Evolutionary conservation across 2,113 vertebrate genomes (phyloP).

Genomic region (Oreochromis tanganicae): DNA sequence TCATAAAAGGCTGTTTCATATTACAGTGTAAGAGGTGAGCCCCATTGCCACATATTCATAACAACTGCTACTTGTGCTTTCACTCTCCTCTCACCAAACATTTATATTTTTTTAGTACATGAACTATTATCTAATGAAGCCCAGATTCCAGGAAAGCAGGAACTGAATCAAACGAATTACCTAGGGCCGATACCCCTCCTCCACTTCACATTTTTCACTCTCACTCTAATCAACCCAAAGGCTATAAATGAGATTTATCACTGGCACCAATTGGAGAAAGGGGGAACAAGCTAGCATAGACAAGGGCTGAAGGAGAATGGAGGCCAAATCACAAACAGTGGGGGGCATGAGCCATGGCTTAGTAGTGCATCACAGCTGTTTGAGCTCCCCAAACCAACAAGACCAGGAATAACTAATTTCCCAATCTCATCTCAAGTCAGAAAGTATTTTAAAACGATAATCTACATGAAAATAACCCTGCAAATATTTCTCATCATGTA

Average conservation of each 20-base stretch:
- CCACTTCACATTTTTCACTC: constrained; percentile 59
- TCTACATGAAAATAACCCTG: not conserved
- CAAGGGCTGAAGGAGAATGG: constrained; percentile 2
- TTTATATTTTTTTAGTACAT: constrained; percentile 49
- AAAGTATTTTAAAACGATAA: not conserved
- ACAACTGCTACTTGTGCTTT: constrained; percentile 15
- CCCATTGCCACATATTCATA: not conserved
- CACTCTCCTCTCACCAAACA: not conserved
- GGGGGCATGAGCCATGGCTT: not conserved
- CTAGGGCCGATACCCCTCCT: constrained; percentile 36
- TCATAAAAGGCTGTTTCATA: not conserved
- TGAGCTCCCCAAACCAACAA: not conserved
- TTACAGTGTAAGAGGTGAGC: not conserved
- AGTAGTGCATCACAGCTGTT: not conserved
- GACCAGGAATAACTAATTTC: not conserved
- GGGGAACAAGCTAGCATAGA: constrained; percentile 5
- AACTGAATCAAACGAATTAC: constrained; percentile 57
- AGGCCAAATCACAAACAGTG: constrained; percentile 29
- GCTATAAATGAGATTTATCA: constrained; percentile 72
- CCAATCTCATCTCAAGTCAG: not conserved
- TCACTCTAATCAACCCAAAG: constrained; percentile 61
- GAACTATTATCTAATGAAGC: constrained; percentile 60
- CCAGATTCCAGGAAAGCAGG: constrained; percentile 57
- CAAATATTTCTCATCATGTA: not conserved
- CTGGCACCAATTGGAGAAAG: constrained; percentile 38